Evolutionary conservation across 1,140 invertebrate species (phyloP), one percentile per base, ranked within the genome.

Genomic region (Halictus rubicundus): DNA sequence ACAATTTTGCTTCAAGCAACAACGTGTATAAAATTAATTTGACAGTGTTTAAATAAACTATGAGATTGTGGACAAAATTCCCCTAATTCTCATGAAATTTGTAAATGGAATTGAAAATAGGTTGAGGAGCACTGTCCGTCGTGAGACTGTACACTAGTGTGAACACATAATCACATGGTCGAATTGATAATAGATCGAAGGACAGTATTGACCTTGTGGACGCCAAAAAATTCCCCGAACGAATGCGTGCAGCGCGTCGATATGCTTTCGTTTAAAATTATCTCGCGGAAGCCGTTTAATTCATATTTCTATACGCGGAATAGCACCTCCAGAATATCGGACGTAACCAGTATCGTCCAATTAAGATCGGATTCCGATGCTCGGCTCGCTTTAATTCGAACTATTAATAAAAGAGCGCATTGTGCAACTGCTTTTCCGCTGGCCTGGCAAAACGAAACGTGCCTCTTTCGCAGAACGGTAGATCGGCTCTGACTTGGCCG

Each of bases 351-450:
- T 16, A 32, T 49, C 66, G 21, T 61, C 42, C n/a, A 69, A 61
- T 77, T 77, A 70, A 70, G 21, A 77, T 61, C n/a, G n/a, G 10
- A 52, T 70, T 9, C 37, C 49, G 49, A 75, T 68, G 42, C n/a
- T 42, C 16, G 6, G 39, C 16, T 37, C 57, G 57, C 57, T 52
- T 52, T 77, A 77, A 69, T 77, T 70, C 37, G 16, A 69, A 77
- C 75, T 77, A 77, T 77, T 70, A 77, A 77, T 77, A 77, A 57
- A 46, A 42, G 14, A 37, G 5, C 8, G 10, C 23, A 39, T 77
- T 77, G 66, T 68, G 75, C 66, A 77, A 77, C 27, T 6, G 14
- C n/a, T 57, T 69, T 23, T 52, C 25, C 7, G 37, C 63, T n/a
- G 42, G 27, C 25, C 42, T 77, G 66, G 66, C 75, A 61, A 70